phyloP scores from a whole-genome alignment of 2,797 vertebrate genomes.

The Amniataba percoides region DNA sequence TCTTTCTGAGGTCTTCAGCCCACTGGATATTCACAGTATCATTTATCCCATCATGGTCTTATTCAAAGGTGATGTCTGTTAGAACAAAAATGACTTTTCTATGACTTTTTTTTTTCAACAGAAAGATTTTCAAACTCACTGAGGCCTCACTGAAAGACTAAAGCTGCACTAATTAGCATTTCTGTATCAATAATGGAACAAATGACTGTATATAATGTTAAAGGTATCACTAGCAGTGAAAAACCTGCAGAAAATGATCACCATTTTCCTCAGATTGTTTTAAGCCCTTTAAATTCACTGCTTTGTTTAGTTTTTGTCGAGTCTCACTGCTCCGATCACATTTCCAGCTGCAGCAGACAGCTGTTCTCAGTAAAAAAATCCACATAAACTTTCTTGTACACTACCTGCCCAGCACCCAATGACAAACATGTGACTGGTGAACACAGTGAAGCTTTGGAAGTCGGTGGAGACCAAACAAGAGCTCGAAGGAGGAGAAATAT shows the following conservation, averaged over 20 bases:
- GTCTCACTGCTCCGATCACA: constrained; percentile 4
- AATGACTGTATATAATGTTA: neutral
- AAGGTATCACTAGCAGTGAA: neutral
- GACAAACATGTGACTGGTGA: neutral
- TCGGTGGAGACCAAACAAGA: neutral
- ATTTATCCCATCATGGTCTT: no score
- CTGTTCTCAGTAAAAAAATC: no score
- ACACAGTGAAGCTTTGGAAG: neutral
- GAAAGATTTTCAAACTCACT: no score
- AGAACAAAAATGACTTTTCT: no score
- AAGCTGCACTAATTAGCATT: neutral
- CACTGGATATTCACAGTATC: no score
- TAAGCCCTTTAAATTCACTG: neutral
- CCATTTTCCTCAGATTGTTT: neutral
- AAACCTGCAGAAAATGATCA: neutral
- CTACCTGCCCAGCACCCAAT: no score
- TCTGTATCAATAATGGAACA: neutral
- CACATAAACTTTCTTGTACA: no score
- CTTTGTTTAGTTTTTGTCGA: constrained; percentile 19
- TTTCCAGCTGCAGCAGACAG: constrained; percentile 31
- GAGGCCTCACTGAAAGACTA: neutral
- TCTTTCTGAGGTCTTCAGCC: no score
- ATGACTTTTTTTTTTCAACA: no score
- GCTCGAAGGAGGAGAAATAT: neutral
- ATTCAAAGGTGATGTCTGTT: no score